These are phyloP conservation scores for Coturnix japonica DNA, from an alignment of 2,113 vertebrate species.

Conservation along the genomic window DNA sequence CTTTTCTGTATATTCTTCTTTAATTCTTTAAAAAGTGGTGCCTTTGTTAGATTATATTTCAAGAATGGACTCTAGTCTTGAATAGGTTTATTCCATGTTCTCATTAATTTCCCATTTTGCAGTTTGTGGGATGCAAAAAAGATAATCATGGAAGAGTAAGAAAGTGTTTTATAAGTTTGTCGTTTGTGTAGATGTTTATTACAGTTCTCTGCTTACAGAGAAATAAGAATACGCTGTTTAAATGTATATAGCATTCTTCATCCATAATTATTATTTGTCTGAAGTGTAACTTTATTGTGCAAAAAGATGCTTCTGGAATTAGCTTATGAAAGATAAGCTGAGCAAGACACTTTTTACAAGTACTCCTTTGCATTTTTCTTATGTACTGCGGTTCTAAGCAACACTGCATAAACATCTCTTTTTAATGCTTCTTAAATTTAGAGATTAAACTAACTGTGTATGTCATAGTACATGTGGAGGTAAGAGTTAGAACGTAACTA, in stretches of 20 bases:
- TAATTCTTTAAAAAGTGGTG: neutral
- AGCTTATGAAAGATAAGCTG: neutral
- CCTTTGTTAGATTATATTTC: neutral
- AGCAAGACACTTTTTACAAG: neutral
- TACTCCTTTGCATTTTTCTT: neutral
- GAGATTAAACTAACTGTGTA: neutral
- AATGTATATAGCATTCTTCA: neutral
- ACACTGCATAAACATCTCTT: neutral
- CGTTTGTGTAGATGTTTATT: neutral
- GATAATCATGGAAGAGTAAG: neutral
- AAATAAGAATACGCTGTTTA: neutral
- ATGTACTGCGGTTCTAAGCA: neutral
- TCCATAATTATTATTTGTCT: neutral
- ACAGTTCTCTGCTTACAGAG: neutral
- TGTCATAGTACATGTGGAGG: neutral
- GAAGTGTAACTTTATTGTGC: neutral
- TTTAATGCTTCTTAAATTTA: neutral
- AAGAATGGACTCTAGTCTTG: neutral
- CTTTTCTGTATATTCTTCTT: neutral
- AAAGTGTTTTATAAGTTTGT: neutral
- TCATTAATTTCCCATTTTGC: neutral
- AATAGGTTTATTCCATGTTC: neutral
- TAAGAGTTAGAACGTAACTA: neutral
- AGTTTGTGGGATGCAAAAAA: neutral
- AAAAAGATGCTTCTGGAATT: neutral